Percentiles rank a stretch among this genome's conserved stretches.
phyloP scores from a whole-genome alignment of 2,797 vertebrate genomes.

The Parambassis ranga region DNA sequence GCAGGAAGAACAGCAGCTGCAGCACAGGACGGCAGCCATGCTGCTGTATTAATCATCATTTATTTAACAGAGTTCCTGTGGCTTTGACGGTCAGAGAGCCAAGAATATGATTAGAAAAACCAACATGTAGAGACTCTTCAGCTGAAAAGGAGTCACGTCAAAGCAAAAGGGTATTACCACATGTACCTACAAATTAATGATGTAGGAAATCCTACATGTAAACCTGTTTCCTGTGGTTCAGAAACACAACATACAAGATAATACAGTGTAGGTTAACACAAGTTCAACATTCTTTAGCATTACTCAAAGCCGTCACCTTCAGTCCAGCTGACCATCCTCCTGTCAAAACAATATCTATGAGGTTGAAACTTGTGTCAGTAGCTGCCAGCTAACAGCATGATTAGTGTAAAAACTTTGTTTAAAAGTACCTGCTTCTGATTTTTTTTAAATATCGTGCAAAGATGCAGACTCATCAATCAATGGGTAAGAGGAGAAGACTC shows the following conservation, averaged over 20 bases:
- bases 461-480: too few relatives aligned
- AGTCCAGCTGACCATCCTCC: not conserved
- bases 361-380: constrained; percentile 12
- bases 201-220: too few relatives aligned
- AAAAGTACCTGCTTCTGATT: not conserved
- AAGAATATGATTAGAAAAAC: constrained; percentile 3
- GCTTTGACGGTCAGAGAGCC: not conserved
- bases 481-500: not conserved
- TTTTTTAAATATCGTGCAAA: too few relatives aligned
- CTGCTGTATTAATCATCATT: not conserved
- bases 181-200: too few relatives aligned
- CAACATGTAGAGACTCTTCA: not conserved
- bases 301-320: not conserved
- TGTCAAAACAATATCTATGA: constrained; percentile 6
- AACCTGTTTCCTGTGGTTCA: not conserved
- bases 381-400: not conserved
- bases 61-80: not conserved
- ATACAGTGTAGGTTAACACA: not conserved
- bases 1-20: not conserved
- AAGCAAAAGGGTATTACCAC: too few relatives aligned
- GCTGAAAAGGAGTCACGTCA: not conserved
- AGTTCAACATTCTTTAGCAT: not conserved
- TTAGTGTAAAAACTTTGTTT: not conserved
- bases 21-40: not conserved
- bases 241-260: too few relatives aligned